Percentiles rank a stretch among this genome's conserved stretches.
Evolutionary conservation across 1,140 invertebrate species (phyloP).

Genomic region (Hycleus phaleratus): DNA sequence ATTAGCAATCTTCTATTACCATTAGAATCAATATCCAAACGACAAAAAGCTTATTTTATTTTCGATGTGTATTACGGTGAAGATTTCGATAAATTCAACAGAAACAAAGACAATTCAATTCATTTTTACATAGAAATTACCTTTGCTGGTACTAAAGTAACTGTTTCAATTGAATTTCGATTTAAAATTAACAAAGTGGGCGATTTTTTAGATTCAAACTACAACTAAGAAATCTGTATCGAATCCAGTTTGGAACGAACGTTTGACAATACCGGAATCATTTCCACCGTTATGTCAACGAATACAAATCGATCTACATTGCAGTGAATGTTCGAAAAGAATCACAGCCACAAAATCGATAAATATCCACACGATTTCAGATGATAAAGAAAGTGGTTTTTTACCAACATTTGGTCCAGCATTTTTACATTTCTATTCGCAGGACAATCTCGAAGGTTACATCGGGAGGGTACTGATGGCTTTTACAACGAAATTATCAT

Average conservation of each 20-base stretch:
- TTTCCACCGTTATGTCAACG: slow-evolving; percentile 45
- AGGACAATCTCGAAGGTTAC: slow-evolving; percentile 48
- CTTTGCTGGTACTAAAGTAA: slow-evolving; percentile 42
- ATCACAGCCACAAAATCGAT: slow-evolving; percentile 17
- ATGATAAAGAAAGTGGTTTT: slow-evolving; percentile 41
- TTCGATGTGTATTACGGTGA: slow-evolving; percentile 59
- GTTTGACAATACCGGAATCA: slow-evolving; percentile 43
- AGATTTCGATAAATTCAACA: slow-evolving; percentile 53
- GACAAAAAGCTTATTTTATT: slow-evolving; percentile 55
- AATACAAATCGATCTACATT: slow-evolving; percentile 41
- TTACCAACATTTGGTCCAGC: slow-evolving; percentile 69
- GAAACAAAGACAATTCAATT: slow-evolving; percentile 36
- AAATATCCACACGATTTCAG: slow-evolving; percentile 40
- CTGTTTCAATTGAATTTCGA: background rate
- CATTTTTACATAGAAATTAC: slow-evolving; percentile 34
- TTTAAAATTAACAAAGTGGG: background rate
- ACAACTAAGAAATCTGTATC: slow-evolving; percentile 35
- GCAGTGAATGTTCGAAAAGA: slow-evolving; percentile 14
- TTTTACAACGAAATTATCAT: slow-evolving; percentile 42
- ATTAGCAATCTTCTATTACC: slow-evolving; percentile 64
- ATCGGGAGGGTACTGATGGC: slow-evolving; percentile 49
- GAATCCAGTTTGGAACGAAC: slow-evolving; percentile 43
- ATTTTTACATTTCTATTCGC: slow-evolving; percentile 60
- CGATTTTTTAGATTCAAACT: slow-evolving; percentile 38
- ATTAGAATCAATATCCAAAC: slow-evolving; percentile 49